A percentile compares a stretch with the other conserved stretches of the same genome.
Evolutionary conservation across 2,888 invertebrate genomes (phyloP).

Genomic region (Terebella lapidaria): DNA sequence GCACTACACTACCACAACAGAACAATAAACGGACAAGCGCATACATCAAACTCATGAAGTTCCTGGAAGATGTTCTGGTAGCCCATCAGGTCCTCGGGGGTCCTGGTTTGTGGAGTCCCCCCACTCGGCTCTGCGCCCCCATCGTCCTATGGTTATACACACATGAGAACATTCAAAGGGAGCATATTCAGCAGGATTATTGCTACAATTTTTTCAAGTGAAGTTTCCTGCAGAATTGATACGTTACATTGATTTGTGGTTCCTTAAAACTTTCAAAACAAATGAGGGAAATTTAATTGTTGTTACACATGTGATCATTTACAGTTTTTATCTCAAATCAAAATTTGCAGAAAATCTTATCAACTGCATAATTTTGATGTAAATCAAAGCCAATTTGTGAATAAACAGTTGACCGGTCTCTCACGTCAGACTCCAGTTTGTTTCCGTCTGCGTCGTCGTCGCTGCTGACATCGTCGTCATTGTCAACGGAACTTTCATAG

Average conservation of each 20-base stretch:
- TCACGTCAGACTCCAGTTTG: constrained; percentile 22
- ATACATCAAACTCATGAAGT: constrained; percentile 38
- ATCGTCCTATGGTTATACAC: too few relatives aligned
- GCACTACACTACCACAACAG: too few relatives aligned
- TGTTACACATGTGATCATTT: too few relatives aligned
- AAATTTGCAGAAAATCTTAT: neutral
- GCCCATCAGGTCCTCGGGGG: constrained; percentile 39
- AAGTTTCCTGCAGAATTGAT: too few relatives aligned
- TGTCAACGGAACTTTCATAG: constrained; percentile 48
- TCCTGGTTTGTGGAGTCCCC: constrained; percentile 32
- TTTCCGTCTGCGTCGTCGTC: constrained; percentile 32
- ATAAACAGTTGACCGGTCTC: constrained; percentile 3
- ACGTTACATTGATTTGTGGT: too few relatives aligned
- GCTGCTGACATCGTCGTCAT: constrained; percentile 50
- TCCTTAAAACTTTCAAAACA: too few relatives aligned
- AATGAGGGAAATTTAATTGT: too few relatives aligned
- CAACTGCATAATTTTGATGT: neutral
- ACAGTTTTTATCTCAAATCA: too few relatives aligned
- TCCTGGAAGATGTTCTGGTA: constrained; percentile 49
- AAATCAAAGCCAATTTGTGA: neutral
- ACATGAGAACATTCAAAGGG: too few relatives aligned
- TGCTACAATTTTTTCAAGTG: too few relatives aligned
- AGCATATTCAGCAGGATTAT: too few relatives aligned
- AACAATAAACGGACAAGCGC: constrained; percentile 2
- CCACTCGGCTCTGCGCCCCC: constrained; percentile 33